Base-by-base conservation (phyloP, 2,113 vertebrate genomes). In the Sinocyclocheilus grahami region DNA sequence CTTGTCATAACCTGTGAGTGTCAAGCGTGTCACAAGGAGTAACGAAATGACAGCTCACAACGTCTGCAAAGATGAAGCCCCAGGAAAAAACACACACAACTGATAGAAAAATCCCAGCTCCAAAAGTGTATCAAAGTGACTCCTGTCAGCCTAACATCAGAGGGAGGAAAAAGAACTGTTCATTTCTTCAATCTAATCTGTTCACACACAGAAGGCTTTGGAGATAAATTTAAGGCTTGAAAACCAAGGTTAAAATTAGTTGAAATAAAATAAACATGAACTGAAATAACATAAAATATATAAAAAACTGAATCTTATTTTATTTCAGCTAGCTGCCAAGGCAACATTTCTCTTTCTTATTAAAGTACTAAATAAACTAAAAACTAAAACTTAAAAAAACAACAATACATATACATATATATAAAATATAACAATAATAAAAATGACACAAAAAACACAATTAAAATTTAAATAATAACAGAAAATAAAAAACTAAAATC, bases 81-180 rank as follows among this genome's bases (percentile, higher is more conserved):
- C 94, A 85, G 97, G 98, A 97, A 89, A 51, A 96, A 96, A 95
- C 95, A 89, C 91, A 95, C 93, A 94, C 95, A 96, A 97, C 94
- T 95, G 94, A 97, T 97, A 95, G 95, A 97, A 97, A 97, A 65
- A 97, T 97, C 96, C 96, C 96, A 97, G 94, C 95, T 96, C 95
- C 94, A 95, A 95, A 96, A 97, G 96, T 98, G 96, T 96, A 98
- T 99, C 96, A 96, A 97, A 98, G 97, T 96, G 97, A 98, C 97
- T 99, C 96, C 96, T 97, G 97, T 97, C 97, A 97, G 95, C 95
- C 95, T 96, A 93, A 96, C 95, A 95, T 97, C 97, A 97, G 94
- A 96, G 95, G 92, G 90, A 92, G 92, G 89, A 90, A 95, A 94
- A 93, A 93, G 95, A 97, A 97, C 96, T 97, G 97, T 99, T 99